Evolutionary conservation across 37 sponge, comb jelly and placozoan species (phyloP).

Genomic region (Haliclona indistincta): DNA sequence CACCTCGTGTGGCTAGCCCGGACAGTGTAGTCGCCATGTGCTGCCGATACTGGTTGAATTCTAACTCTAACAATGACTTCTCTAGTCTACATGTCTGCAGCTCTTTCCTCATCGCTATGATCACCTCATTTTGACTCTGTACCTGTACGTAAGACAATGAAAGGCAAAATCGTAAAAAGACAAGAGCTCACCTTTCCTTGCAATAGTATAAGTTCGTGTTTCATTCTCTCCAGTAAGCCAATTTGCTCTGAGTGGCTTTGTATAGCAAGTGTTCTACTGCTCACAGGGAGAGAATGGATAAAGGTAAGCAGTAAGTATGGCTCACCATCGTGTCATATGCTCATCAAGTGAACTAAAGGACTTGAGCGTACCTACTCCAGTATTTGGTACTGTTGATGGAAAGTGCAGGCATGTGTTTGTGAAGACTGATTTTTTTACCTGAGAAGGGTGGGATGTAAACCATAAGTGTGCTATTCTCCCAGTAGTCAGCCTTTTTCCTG

Average conservation of each 20-base stretch:
- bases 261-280: no score
- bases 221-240: conserved; percentile 68
- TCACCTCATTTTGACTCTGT: no score
- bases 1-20: no score
- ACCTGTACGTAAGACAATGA: no score
- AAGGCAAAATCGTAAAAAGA: no score
- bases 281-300: not conserved
- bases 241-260: conserved; percentile 59
- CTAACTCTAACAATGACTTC: no score
- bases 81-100: no score
- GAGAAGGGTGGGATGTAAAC: conserved; percentile 83
- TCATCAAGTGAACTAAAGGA: not conserved
- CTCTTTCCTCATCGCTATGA: no score
- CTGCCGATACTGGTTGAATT: no score
- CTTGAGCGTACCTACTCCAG: not conserved
- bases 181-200: conserved; percentile 49
- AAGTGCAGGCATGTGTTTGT: not conserved
- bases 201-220: conserved; percentile 69
- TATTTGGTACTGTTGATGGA: no score
- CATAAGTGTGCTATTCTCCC: conserved; percentile 90
- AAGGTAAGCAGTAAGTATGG: no score
- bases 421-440: conserved; percentile 5
- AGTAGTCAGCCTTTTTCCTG: conserved; percentile 65
- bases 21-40: no score
- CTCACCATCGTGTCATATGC: conserved; percentile 1